Conservation (phyloP, 1,140 invertebrate genomes). For the Halesus radiatus region DNA sequence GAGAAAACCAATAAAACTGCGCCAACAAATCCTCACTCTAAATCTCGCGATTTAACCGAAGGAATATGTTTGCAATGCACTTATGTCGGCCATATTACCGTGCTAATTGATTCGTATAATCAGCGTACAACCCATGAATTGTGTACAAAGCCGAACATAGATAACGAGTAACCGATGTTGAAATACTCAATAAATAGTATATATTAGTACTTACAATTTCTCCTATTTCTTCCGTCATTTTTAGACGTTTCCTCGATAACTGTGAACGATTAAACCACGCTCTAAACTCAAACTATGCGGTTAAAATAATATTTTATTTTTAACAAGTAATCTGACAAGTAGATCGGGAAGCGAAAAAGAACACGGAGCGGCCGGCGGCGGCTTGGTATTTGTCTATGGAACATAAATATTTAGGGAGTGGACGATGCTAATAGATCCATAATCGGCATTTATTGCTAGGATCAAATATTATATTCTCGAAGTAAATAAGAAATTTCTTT, state of each 20-base stretch:
- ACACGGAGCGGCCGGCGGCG: too few relatives aligned
- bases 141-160: too few relatives aligned
- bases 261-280: background rate
- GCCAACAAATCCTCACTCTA: background rate
- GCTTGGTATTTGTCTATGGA: too few relatives aligned
- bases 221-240: constrained; percentile 37
- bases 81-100: background rate
- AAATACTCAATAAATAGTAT: background rate
- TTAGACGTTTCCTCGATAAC: background rate
- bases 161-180: too few relatives aligned
- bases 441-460: too few relatives aligned
- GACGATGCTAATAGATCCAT: too few relatives aligned
- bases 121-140: too few relatives aligned
- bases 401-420: too few relatives aligned
- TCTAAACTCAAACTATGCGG: background rate
- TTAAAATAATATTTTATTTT: background rate
- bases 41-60: background rate
- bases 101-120: background rate
- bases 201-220: constrained; percentile 26
- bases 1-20: too few relatives aligned
- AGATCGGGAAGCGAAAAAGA: background rate
- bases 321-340: background rate
- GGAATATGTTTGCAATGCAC: background rate
- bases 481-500: too few relatives aligned
- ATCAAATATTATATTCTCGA: too few relatives aligned